A percentile compares a stretch with the other conserved stretches of the same genome.
These are phyloP conservation scores for Patella ulyssiponensis DNA, from an alignment of 2,888 invertebrate genomes.

Conservation along the genomic window DNA sequence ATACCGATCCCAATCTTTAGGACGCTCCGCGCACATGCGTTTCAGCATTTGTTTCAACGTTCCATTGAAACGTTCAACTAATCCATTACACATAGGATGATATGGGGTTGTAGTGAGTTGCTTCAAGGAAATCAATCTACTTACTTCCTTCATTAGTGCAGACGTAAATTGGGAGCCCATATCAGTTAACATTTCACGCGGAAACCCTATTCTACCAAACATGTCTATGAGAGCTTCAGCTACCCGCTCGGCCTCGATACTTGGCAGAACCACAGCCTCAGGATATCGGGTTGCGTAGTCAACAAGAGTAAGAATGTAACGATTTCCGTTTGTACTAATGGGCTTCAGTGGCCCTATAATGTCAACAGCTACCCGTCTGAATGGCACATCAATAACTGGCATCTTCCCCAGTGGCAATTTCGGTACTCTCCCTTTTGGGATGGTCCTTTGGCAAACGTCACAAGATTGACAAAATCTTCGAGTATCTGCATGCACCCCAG, in stretches of 20 bases:
- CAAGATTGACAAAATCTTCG: too few relatives aligned
- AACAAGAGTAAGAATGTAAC: constrained; percentile 15
- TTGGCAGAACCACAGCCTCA: too few relatives aligned
- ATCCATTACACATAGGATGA: constrained; percentile 33
- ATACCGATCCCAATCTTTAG: constrained; percentile 32
- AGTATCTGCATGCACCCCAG: too few relatives aligned
- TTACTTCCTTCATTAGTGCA: constrained; percentile 35
- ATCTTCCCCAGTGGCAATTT: constrained; percentile 30
- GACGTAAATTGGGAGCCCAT: constrained; percentile 42
- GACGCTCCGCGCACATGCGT: constrained; percentile 9
- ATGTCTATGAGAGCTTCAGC: constrained; percentile 35
- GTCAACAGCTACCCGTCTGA: constrained; percentile 19
- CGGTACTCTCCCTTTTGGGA: too few relatives aligned
- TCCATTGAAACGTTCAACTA: constrained; percentile 32
- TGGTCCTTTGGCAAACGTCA: too few relatives aligned
- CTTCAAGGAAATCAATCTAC: constrained; percentile 32
- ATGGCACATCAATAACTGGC: constrained; percentile 42
- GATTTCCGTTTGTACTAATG: too few relatives aligned
- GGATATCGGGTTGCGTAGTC: constrained; percentile 37
- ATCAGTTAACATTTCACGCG: constrained; percentile 38
- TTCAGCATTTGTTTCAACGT: constrained; percentile 27
- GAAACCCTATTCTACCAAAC: constrained; percentile 35
- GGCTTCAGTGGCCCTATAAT: too few relatives aligned
- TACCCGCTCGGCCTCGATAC: neutral
- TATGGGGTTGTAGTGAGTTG: constrained; percentile 21